Conservation (phyloP, 1,140 invertebrate species). For the Pseudomyrmex dendroicus region DNA sequence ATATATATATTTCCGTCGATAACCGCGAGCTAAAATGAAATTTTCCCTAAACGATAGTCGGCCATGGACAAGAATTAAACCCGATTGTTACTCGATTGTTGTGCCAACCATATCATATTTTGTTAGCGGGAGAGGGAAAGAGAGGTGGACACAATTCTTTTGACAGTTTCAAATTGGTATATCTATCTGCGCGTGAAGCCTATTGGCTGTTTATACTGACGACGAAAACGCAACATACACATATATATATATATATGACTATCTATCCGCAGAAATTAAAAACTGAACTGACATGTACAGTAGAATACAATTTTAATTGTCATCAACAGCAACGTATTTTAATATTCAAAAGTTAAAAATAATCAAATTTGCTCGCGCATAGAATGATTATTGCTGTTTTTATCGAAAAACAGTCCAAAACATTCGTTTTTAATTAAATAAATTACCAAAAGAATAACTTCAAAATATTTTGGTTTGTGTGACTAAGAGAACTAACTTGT, state of each 20-base stretch:
- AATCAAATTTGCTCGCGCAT: conserved; percentile 13
- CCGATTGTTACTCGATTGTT: conserved; percentile 47
- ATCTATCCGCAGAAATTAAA: conserved; percentile 46
- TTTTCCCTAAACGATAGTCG: conserved; percentile 5
- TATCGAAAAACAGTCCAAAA: conserved; percentile 3
- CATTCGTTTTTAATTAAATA: conserved; percentile 3
- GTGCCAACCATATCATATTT: conserved; percentile 40
- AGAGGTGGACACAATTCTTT: conserved; percentile 10
- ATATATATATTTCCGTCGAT: background rate
- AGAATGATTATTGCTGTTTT: conserved; percentile 33
- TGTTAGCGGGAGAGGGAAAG: background rate
- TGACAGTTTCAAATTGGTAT: conserved; percentile 56
- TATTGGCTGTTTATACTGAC: conserved; percentile 44
- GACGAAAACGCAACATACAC: conserved; percentile 34
- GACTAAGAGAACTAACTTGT: conserved; percentile 25
- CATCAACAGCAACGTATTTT: conserved; percentile 47
- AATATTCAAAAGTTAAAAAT: conserved; percentile 44
- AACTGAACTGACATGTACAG: conserved; percentile 50
- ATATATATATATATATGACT: background rate
- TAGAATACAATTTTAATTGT: conserved; percentile 56
- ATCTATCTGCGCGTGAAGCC: conserved; percentile 50
- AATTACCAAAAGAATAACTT: background rate
- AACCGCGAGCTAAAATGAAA: conserved; percentile 13
- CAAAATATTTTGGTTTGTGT: background rate
- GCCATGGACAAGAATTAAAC: conserved; percentile 34